Evolutionary conservation across 2,888 invertebrate species (phyloP), one percentile per base, ranked within the genome.

Genomic region (Leucania comma): DNA sequence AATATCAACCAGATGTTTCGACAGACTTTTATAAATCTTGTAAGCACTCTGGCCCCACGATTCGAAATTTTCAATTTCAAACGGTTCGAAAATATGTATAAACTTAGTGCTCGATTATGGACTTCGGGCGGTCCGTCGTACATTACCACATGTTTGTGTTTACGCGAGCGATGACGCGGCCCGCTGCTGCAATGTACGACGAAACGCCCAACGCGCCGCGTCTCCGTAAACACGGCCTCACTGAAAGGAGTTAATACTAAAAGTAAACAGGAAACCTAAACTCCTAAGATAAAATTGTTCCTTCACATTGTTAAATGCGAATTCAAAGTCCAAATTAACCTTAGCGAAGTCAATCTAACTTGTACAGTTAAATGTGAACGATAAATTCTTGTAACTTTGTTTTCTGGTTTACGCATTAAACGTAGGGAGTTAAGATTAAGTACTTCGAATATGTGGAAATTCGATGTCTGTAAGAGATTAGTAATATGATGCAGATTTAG

Each of bases 311-410:
- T 80, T 78, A 80, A 85, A 81, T 26, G 79, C 67, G 80, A 75
- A 79, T 79, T 75, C 77, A 72, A 85, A 82, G 76, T 76, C 71
- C 78, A 84, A 85, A 85, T 90, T 86, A 90, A 81, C 82, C 69
- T 87, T 78, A 68, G 61, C 72, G 82, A 89, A 92, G 89, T 90
- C 89, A 92, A 92, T 92, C 89, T 91, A 92, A 92, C 87, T 93
- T 91, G 81, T 64, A 87, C 89, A 88, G 85, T 91, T 87, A 90
- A 87, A 86, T 86, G 66, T 80, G 79, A 78, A 73, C 87, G 85
- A 91, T 92, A 91, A 90, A 92, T 90, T 89, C 86, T 83, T 81
- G 80, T 71, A 83, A 86, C 76, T 81, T 89, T 88, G 88, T 90
- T 90, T 90, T 88, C 85, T 73, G 82, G 80, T 78, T 82, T 72